Evolutionary conservation across 2,113 vertebrate genomes (phyloP).

Genomic region (Prochilodus magdalenae): DNA sequence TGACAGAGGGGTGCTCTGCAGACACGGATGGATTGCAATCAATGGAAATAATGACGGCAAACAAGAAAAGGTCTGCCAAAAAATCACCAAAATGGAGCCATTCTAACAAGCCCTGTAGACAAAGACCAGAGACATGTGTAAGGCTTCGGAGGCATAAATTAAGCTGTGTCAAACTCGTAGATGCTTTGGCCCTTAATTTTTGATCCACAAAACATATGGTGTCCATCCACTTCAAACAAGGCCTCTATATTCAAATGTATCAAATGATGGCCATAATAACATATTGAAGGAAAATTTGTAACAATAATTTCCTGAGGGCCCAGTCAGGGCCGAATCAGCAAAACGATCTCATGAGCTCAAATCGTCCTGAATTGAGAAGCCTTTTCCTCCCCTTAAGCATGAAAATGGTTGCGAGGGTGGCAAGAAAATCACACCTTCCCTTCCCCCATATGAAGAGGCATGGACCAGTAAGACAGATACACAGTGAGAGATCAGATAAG

Average conservation of each 20-base stretch:
- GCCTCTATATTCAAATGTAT: constrained; percentile 75
- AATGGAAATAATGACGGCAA: constrained; percentile 47
- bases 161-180: constrained; percentile 56
- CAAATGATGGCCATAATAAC: constrained; percentile 67
- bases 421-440: neutral
- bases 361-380: neutral
- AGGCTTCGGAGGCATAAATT: constrained; percentile 68
- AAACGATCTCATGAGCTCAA: constrained; percentile 6
- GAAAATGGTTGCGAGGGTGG: neutral
- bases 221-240: constrained; percentile 67
- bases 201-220: constrained; percentile 75
- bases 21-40: constrained; percentile 30
- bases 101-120: constrained; percentile 34
- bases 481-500: constrained; percentile 41
- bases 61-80: constrained; percentile 32
- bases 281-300: constrained; percentile 60
- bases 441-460: constrained; percentile 1
- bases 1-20: constrained; percentile 20
- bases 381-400: neutral
- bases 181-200: constrained; percentile 72
- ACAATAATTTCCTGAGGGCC: constrained; percentile 7
- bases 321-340: constrained; percentile 47
- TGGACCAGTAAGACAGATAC: constrained; percentile 21
- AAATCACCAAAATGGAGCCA: constrained; percentile 26
- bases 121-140: constrained; percentile 57